phyloP scores from a whole-genome alignment of 1,140 invertebrate species.

The Macrosteles quadrilineatus region DNA sequence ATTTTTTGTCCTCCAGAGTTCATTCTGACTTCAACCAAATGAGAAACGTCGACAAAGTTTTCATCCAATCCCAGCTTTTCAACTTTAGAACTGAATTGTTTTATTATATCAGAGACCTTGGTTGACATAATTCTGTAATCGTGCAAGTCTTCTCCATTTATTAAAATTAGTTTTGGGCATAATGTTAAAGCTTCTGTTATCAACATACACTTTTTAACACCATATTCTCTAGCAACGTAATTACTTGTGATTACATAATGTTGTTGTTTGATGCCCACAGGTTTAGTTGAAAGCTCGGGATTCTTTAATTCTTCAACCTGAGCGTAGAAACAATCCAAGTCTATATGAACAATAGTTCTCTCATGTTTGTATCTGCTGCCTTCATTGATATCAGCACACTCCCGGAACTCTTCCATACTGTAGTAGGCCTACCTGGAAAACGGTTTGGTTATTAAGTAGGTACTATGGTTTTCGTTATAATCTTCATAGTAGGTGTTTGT shows the following conservation, averaged over 20 bases:
- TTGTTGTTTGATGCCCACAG: slow-evolving; percentile 77
- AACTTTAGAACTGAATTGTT: slow-evolving; percentile 66
- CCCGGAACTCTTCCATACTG: slow-evolving; percentile 12
- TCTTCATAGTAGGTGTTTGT: no score
- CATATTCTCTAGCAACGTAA: slow-evolving; percentile 69
- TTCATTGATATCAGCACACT: not conserved
- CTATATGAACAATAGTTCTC: slow-evolving; percentile 70
- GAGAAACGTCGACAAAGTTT: slow-evolving; percentile 74
- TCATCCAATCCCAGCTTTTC: slow-evolving; percentile 81
- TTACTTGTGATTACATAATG: slow-evolving; percentile 79
- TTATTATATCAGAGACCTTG: slow-evolving; percentile 65
- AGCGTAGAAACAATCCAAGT: slow-evolving; percentile 81
- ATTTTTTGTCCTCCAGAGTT: slow-evolving; percentile 41
- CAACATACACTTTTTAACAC: slow-evolving; percentile 72
- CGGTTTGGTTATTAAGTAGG: not conserved
- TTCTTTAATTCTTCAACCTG: slow-evolving; percentile 76
- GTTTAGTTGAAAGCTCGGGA: slow-evolving; percentile 62
- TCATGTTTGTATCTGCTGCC: slow-evolving; percentile 49
- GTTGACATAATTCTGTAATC: slow-evolving; percentile 70
- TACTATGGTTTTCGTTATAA: no score
- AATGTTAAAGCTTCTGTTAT: slow-evolving; percentile 65
- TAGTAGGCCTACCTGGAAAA: not conserved
- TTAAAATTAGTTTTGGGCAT: slow-evolving; percentile 67
- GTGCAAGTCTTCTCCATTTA: slow-evolving; percentile 75
- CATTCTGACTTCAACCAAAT: slow-evolving; percentile 59